phyloP scores from a whole-genome alignment of 2,797 vertebrate genomes.

The Yasuhikotakia modesta region DNA sequence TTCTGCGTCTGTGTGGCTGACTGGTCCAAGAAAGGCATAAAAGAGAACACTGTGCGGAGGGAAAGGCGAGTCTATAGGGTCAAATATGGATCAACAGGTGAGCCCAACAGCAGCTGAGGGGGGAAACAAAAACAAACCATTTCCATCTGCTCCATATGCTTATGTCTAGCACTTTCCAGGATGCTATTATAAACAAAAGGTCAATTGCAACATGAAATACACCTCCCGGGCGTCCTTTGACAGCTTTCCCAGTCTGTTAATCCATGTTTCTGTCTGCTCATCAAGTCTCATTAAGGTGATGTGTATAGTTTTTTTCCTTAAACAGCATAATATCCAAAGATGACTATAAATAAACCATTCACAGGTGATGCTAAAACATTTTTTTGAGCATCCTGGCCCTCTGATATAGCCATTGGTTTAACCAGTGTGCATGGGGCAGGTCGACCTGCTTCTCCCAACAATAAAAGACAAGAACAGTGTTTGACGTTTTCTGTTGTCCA shows the following conservation, averaged over 20 bases:
- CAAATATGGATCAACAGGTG: constrained; percentile 16
- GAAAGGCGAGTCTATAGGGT: background rate
- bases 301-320: no score
- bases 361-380: no score
- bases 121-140: background rate
- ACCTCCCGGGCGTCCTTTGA: background rate
- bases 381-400: no score
- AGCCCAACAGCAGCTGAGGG: constrained; percentile 14
- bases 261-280: background rate
- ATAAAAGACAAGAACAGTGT: no score
- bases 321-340: no score
- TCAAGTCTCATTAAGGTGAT: background rate
- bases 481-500: no score
- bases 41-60: background rate
- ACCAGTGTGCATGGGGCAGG: no score
- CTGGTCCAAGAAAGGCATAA: background rate
- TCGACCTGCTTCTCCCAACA: no score
- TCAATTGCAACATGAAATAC: constrained; percentile 9
- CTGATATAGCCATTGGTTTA: no score
- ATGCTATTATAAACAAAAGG: constrained; percentile 28
- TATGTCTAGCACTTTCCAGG: constrained; percentile 28
- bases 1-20: background rate
- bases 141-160: constrained; percentile 31
- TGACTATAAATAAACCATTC: no score
- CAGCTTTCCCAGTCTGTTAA: background rate